phyloP scores from a whole-genome alignment of 2,113 vertebrate species.

The Tonatia bakeri region DNA sequence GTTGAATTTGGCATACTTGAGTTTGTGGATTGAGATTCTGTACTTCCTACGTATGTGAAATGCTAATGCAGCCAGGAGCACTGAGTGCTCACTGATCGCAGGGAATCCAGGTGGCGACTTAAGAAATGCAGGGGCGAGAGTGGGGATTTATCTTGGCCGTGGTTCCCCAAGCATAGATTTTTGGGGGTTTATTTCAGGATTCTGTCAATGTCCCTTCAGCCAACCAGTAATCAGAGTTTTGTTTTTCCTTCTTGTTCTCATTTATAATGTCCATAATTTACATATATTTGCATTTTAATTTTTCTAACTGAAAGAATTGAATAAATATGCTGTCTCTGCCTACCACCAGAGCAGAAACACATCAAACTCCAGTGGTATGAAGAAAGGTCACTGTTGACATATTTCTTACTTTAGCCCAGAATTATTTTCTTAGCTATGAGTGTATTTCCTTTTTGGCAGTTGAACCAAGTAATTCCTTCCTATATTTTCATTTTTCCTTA shows the following conservation, averaged over 20 bases:
- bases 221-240: slow-evolving; percentile 64
- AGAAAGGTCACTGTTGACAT: slow-evolving; percentile 21
- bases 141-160: slow-evolving; percentile 10
- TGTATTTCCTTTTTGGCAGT: slow-evolving; percentile 1
- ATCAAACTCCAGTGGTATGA: slow-evolving; percentile 15
- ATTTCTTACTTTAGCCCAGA: not conserved
- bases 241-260: slow-evolving; percentile 66
- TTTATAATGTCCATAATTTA: slow-evolving; percentile 72
- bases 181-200: slow-evolving; percentile 59
- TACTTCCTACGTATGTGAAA: not conserved
- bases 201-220: slow-evolving; percentile 56
- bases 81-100: not conserved
- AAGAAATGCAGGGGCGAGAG: slow-evolving; percentile 46
- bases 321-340: slow-evolving; percentile 48
- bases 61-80: not conserved
- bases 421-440: slow-evolving; percentile 23
- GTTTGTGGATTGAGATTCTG: slow-evolving; percentile 12
- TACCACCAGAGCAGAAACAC: slow-evolving; percentile 29
- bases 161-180: slow-evolving; percentile 15
- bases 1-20: not conserved
- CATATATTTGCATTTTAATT: slow-evolving; percentile 73
- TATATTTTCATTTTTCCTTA: not conserved
- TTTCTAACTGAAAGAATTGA: slow-evolving; percentile 63
- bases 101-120: slow-evolving; percentile 50
- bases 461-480: not conserved